Percentiles rank a stretch among this genome's conserved stretches.
Conservation (phyloP, 2,113 vertebrate genomes). For the Peromyscus polionotus region DNA sequence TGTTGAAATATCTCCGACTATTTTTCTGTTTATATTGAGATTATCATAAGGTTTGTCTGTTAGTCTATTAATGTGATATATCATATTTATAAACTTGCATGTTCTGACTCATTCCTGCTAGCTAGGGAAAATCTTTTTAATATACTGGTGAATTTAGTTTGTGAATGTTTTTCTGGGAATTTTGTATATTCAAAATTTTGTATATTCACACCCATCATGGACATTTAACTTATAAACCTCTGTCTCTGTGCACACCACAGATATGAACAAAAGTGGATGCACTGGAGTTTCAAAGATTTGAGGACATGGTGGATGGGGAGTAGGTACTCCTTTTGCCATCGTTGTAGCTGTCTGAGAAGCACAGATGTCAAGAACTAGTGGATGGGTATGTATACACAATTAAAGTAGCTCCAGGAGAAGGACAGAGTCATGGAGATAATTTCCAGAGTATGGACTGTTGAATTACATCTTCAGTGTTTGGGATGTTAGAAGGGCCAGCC, state of each 20-base stretch:
- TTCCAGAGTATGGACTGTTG: not conserved
- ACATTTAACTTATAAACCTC: not conserved
- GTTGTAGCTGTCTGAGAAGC: not conserved
- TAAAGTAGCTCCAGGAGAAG: too few species aligned
- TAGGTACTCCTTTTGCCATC: fast-evolving
- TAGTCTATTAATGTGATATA: not conserved
- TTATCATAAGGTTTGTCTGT: not conserved
- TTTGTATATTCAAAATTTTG: not conserved
- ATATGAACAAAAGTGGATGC: not conserved
- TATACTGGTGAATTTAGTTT: not conserved
- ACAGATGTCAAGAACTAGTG: not conserved
- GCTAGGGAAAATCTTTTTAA: not conserved
- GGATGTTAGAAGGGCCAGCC: not conserved
- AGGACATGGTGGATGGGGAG: not conserved
- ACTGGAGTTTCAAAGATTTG: not conserved
- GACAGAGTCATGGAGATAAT: not conserved
- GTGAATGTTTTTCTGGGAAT: not conserved
- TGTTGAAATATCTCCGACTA: not conserved
- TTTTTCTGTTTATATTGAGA: not conserved
- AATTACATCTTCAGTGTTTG: not conserved
- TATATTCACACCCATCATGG: not conserved
- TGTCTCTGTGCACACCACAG: not conserved
- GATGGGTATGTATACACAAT: not conserved
- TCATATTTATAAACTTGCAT: not conserved
- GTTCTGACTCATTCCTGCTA: not conserved